Percentiles rank a stretch among this genome's conserved stretches.
Evolutionary conservation across 2,113 vertebrate genomes (phyloP).

Genomic region (Peucedramus taeniatus): DNA sequence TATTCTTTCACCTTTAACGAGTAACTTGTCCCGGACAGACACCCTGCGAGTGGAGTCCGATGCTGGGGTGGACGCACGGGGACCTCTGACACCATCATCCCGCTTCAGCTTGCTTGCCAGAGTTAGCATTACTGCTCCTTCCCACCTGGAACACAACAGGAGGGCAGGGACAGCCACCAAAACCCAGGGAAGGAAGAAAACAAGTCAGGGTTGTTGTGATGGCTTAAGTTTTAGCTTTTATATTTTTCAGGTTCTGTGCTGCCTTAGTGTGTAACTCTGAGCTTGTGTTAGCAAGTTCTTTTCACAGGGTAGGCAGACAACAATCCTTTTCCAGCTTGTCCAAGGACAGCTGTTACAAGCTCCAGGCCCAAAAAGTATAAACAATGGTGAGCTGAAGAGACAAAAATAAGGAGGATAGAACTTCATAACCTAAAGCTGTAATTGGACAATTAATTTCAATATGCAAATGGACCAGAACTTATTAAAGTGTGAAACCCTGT

Average conservation of each 20-base stretch:
- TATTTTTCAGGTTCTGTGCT: not conserved
- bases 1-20: slow-evolving; percentile 88
- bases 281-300: rapidly evolving
- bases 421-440: not conserved
- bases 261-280: not conserved
- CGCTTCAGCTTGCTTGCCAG: slow-evolving; percentile 94
- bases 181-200: not conserved
- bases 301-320: not conserved
- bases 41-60: slow-evolving; percentile 88
- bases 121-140: slow-evolving; percentile 87
- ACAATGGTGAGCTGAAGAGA: not conserved
- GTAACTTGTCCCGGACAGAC: slow-evolving; percentile 91
- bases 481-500: not conserved
- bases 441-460: not conserved
- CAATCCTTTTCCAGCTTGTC: not conserved
- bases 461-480: not conserved
- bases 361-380: not conserved
- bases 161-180: not conserved
- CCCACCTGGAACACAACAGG: slow-evolving; percentile 44
- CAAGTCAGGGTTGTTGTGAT: rapidly evolving
- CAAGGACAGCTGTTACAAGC: not conserved
- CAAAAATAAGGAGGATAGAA: not conserved
- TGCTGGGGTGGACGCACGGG: slow-evolving; percentile 73
- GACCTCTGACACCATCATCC: slow-evolving; percentile 87
- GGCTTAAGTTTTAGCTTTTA: not conserved